phyloP scores from a whole-genome alignment of 2,888 invertebrate species.

The Chydorus sphaericus region DNA sequence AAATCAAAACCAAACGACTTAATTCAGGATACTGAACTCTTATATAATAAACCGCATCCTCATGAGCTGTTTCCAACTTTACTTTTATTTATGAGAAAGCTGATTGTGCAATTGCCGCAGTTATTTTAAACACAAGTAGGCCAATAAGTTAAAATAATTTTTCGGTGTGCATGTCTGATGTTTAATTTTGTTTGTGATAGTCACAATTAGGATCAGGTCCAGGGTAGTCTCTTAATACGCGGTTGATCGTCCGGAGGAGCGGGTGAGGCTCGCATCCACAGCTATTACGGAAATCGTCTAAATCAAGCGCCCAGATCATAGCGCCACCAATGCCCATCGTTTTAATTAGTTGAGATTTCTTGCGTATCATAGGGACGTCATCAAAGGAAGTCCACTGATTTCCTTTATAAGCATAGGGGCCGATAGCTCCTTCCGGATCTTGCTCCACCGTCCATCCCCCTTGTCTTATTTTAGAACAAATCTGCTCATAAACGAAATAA shows the following conservation, averaged over 20 bases:
- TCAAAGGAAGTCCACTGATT: slow-evolving; percentile 93
- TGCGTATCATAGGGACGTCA: slow-evolving; percentile 64
- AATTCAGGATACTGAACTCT: no score
- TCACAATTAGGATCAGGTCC: slow-evolving; percentile 1
- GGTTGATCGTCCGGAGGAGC: slow-evolving; percentile 59
- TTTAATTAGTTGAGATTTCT: slow-evolving; percentile 37
- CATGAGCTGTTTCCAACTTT: no score
- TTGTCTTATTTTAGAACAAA: slow-evolving; percentile 63
- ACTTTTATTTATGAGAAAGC: no score
- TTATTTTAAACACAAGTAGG: no score
- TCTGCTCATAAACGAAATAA: slow-evolving; percentile 34
- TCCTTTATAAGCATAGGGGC: slow-evolving; percentile 52
- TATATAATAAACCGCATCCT: no score
- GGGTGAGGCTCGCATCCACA: slow-evolving; percentile 73
- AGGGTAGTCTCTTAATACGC: slow-evolving; percentile 38
- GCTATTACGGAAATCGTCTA: slow-evolving; percentile 37
- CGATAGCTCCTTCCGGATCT: slow-evolving; percentile 47
- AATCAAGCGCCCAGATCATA: slow-evolving; percentile 27
- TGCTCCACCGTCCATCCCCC: slow-evolving; percentile 63
- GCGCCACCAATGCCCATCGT: slow-evolving; percentile 24
- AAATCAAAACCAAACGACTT: no score
- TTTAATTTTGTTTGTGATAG: not conserved
- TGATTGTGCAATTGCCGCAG: no score
- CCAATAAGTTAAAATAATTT: no score
- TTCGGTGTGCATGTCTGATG: no score